Conservation (phyloP, 2,113 vertebrate species). For the Arvicanthis niloticus region DNA sequence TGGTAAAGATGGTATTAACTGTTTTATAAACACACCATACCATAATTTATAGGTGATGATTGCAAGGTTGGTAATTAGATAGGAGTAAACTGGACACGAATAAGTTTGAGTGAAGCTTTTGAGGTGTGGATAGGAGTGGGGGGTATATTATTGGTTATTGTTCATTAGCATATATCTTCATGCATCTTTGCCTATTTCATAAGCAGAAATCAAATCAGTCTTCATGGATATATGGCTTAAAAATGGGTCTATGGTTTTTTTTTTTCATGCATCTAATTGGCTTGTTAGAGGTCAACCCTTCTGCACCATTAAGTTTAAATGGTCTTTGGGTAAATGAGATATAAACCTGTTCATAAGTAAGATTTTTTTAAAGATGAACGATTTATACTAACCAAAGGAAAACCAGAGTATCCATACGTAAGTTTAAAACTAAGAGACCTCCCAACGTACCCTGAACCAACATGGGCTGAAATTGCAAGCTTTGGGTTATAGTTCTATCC, state of each 20-base stretch:
- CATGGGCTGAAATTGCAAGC: not conserved
- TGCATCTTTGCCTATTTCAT: not conserved
- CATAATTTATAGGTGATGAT: not conserved
- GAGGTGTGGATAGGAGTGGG: fast-evolving
- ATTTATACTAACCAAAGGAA: not conserved
- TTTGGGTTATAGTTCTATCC: not conserved
- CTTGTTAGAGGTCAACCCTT: not conserved
- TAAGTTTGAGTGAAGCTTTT: not conserved
- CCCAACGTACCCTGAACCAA: not conserved
- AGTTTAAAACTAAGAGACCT: not conserved
- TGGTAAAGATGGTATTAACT: not conserved
- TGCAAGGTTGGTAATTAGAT: not conserved
- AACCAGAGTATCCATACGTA: not conserved
- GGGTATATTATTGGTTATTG: not conserved
- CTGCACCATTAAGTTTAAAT: not conserved
- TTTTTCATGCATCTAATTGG: not conserved
- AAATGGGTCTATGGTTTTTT: not conserved
- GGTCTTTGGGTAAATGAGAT: not conserved
- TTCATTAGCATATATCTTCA: not conserved
- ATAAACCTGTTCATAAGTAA: not conserved
- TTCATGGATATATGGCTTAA: not conserved
- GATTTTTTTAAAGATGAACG: not conserved
- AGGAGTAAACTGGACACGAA: not conserved
- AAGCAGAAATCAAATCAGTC: not conserved
- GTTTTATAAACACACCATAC: not conserved